Evolutionary conservation across 1,140 invertebrate species (phyloP).

Genomic region (Onthophagus taurus): DNA sequence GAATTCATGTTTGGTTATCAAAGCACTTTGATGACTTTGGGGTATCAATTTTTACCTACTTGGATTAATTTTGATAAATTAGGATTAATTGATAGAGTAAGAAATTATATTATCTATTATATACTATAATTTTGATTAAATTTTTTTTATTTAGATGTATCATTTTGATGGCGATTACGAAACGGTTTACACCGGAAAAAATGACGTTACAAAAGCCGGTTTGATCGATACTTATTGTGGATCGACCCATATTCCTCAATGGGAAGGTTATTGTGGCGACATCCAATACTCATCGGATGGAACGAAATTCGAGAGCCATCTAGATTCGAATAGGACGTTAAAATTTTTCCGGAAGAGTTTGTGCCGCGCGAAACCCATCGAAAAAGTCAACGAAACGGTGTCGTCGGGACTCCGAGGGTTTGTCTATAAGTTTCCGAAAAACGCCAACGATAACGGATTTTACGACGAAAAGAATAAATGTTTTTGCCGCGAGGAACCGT

Average conservation of each 20-base stretch:
- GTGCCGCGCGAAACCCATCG: conserved; percentile 63
- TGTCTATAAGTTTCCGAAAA: conserved; percentile 60
- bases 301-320: conserved; percentile 66
- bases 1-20: conserved; percentile 80
- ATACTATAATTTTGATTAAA: background rate
- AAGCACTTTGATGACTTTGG: conserved; percentile 60
- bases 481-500: conserved; percentile 59
- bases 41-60: conserved; percentile 62
- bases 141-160: conserved; percentile 60
- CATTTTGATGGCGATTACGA: conserved; percentile 71
- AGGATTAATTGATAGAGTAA: conserved; percentile 72
- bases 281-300: conserved; percentile 74
- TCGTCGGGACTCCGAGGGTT: conserved; percentile 49
- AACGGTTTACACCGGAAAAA: conserved; percentile 67
- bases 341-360: conserved; percentile 75
- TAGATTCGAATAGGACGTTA: conserved; percentile 56
- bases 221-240: conserved; percentile 70
- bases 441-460: conserved; percentile 66
- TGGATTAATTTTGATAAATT: conserved; percentile 78
- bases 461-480: conserved; percentile 63
- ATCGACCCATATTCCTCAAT: conserved; percentile 59
- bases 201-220: conserved; percentile 51
- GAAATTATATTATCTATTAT: conserved; percentile 20
- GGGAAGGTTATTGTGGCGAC: conserved; percentile 65
- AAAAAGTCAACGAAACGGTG: conserved; percentile 49